Percentiles rank a stretch among this genome's conserved stretches.
These are phyloP conservation scores for Choristoneura rosaceana DNA, from an alignment of 2,888 invertebrate species.

Conservation along the genomic window DNA sequence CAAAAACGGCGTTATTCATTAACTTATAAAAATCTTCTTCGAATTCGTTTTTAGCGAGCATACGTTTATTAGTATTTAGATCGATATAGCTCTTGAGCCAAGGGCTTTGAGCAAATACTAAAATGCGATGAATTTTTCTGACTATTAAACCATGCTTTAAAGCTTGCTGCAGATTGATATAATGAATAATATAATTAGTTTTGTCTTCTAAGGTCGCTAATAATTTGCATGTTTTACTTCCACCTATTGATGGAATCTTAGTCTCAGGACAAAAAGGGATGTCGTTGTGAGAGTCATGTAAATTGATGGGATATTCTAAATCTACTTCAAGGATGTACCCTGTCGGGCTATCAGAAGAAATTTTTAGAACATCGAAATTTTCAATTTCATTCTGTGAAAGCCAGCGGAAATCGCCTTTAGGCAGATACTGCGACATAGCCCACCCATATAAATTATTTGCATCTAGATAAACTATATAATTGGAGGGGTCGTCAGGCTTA, in stretches of 20 bases:
- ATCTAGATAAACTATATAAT: no score
- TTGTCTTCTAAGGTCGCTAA: slow-evolving; percentile 36
- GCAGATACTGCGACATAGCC: no score
- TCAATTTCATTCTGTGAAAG: no score
- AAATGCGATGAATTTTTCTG: slow-evolving; percentile 39
- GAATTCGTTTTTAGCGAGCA: slow-evolving; percentile 9
- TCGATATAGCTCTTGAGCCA: slow-evolving; percentile 39
- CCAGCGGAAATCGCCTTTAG: no score
- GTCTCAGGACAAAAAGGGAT: slow-evolving; percentile 38
- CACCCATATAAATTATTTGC: no score
- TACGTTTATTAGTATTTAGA: slow-evolving; percentile 35
- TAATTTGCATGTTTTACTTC: slow-evolving; percentile 23
- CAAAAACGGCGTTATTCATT: slow-evolving; percentile 36
- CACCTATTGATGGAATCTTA: not conserved
- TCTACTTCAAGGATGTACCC: slow-evolving; percentile 31
- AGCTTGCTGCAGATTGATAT: slow-evolving; percentile 35
- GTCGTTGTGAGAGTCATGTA: slow-evolving; percentile 40
- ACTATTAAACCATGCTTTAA: slow-evolving; percentile 24
- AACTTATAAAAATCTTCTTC: slow-evolving; percentile 40
- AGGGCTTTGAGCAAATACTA: slow-evolving; percentile 2
- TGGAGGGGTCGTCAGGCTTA: slow-evolving; percentile 42
- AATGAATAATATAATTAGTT: slow-evolving; percentile 38
- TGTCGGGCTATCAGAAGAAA: no score
- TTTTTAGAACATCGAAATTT: no score
- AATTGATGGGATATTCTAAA: slow-evolving; percentile 33